Evolutionary conservation across 2,113 vertebrate genomes (phyloP).

Genomic region (Zosterops borbonicus): DNA sequence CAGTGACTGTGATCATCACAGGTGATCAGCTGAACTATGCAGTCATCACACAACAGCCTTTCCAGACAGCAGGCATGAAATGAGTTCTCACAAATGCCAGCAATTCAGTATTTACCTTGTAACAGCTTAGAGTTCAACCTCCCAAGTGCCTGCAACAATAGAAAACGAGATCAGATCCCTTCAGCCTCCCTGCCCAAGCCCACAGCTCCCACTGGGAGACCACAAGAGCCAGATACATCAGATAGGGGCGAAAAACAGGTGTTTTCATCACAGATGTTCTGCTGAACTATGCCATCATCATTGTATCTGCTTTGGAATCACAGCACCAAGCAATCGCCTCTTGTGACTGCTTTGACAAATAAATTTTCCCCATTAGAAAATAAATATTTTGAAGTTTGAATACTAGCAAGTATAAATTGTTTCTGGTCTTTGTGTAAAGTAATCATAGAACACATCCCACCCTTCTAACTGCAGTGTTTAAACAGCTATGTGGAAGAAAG

Average conservation of each 20-base stretch:
- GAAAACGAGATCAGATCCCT: background rate
- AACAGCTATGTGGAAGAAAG: background rate
- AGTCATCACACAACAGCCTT: constrained; percentile 57
- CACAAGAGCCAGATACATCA: constrained; percentile 57
- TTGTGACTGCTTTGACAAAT: background rate
- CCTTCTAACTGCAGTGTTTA: background rate
- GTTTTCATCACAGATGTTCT: constrained; percentile 51
- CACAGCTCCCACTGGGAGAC: background rate
- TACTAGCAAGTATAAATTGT: background rate
- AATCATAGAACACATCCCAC: background rate
- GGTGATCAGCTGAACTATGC: constrained; percentile 73
- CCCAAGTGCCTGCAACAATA: background rate
- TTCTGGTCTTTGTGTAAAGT: fast-evolving
- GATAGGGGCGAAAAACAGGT: constrained; percentile 33
- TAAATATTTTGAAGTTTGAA: fast-evolving
- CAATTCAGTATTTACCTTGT: background rate
- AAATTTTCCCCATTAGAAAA: background rate
- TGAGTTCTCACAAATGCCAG: background rate
- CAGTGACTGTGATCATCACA: constrained; percentile 19
- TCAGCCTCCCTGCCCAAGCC: fast-evolving
- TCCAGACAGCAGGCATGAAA: background rate
- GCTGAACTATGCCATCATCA: constrained; percentile 77
- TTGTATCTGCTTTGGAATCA: constrained; percentile 5
- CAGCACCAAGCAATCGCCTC: fast-evolving
- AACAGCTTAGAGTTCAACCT: background rate